These are phyloP conservation scores for Drosophila mettleri DNA, from an alignment of 2,888 invertebrate species.

Conservation along the genomic window DNA sequence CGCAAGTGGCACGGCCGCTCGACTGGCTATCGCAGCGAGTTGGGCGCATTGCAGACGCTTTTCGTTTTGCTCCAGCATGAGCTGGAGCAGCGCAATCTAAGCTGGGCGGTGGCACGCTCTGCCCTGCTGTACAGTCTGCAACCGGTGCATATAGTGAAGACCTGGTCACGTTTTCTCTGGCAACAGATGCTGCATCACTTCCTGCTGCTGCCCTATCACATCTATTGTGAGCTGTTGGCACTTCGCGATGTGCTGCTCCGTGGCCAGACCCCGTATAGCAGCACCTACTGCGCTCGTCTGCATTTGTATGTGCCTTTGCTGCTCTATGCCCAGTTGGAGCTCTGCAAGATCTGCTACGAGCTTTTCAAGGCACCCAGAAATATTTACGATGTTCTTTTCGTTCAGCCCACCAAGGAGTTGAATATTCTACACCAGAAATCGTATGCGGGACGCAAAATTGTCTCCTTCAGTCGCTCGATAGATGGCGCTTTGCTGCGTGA, in stretches of 20 bases:
- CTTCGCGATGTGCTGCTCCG: constrained; percentile 77
- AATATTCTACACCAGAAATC: constrained; percentile 83
- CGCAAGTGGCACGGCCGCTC: constrained; percentile 59
- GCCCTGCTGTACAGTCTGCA: constrained; percentile 85
- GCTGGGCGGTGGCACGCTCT: constrained; percentile 83
- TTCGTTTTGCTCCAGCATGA: constrained; percentile 84
- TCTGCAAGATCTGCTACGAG: constrained; percentile 80
- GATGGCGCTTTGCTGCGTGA: constrained; percentile 80
- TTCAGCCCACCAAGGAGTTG: constrained; percentile 78
- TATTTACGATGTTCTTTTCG: constrained; percentile 83
- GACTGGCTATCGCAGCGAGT: constrained; percentile 42
- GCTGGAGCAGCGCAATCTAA: constrained; percentile 78
- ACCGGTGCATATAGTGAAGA: constrained; percentile 84
- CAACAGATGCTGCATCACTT: constrained; percentile 76
- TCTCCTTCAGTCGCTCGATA: constrained; percentile 83
- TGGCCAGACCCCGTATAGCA: constrained; percentile 73
- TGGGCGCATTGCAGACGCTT: constrained; percentile 59
- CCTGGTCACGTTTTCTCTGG: constrained; percentile 82
- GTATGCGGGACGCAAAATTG: constrained; percentile 84
- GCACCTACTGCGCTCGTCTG: constrained; percentile 79
- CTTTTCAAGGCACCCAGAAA: constrained; percentile 83
- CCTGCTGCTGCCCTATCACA: constrained; percentile 76
- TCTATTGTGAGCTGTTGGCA: constrained; percentile 79
- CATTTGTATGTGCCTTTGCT: constrained; percentile 82
- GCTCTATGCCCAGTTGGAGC: constrained; percentile 81